These are phyloP conservation scores for Chymomyza costata DNA, from an alignment of 1,140 invertebrate species.

Conservation along the genomic window DNA sequence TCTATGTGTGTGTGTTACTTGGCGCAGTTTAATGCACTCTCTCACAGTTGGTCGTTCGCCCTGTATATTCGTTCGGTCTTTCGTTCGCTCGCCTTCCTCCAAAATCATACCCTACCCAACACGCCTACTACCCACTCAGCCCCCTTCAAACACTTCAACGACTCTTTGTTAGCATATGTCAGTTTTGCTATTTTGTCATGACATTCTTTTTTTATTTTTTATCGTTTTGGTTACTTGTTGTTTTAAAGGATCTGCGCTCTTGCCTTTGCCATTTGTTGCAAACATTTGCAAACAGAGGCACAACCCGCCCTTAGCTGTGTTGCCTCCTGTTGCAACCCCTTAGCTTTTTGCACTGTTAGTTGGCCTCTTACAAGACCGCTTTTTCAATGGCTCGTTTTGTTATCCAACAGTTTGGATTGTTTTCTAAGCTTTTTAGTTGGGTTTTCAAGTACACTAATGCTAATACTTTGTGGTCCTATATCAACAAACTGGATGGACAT, in stretches of 20 bases:
- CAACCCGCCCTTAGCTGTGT: conserved; percentile 26
- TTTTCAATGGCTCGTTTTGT: too few relatives aligned
- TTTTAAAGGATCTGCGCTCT: conserved; percentile 8
- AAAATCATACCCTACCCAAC: too few relatives aligned
- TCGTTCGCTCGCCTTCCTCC: conserved; percentile 1
- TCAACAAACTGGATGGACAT: too few relatives aligned
- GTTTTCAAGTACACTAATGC: too few relatives aligned
- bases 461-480: too few relatives aligned
- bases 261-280: conserved; percentile 22
- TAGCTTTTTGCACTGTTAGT: too few relatives aligned
- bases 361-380: too few relatives aligned
- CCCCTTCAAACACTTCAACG: conserved; percentile 7
- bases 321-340: too few relatives aligned
- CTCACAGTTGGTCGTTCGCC: conserved; percentile 21
- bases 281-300: conserved; percentile 39
- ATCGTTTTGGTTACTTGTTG: conserved; percentile 8
- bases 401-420: too few relatives aligned
- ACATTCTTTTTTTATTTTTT: conserved; percentile 16
- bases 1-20: conserved; percentile 33
- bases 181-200: conserved; percentile 25
- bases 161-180: conserved; percentile 54
- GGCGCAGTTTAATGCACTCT: conserved; percentile 62
- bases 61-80: background rate
- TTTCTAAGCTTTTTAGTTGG: too few relatives aligned
- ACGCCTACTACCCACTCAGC: conserved; percentile 3